phyloP scores from a whole-genome alignment of 2,888 invertebrate species.

The Odontocolon sp. region DNA sequence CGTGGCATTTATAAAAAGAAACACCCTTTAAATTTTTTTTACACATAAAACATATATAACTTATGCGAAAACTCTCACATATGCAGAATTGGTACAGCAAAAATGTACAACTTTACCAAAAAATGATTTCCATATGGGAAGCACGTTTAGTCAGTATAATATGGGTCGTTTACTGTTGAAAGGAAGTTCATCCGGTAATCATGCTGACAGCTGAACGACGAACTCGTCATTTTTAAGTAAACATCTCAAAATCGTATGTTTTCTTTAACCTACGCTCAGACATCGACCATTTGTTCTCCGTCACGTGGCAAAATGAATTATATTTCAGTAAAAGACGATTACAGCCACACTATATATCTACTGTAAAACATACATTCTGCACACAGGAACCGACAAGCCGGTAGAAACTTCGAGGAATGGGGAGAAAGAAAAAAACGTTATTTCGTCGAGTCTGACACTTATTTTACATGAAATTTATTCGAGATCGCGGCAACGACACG shows the following conservation, averaged over 20 bases:
- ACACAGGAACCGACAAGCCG: too few species aligned
- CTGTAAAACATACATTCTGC: too few species aligned
- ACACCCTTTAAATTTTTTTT: too few species aligned
- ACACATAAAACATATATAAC: too few species aligned
- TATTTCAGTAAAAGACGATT: constrained; percentile 3
- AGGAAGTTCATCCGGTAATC: constrained; percentile 35
- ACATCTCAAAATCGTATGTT: constrained; percentile 28
- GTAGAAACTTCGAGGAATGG: neutral
- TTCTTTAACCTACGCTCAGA: constrained; percentile 13
- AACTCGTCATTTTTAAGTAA: constrained; percentile 17
- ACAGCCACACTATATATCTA: too few species aligned
- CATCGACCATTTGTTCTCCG: neutral
- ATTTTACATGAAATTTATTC: constrained; percentile 55
- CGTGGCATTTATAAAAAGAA: too few species aligned
- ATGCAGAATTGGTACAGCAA: too few species aligned
- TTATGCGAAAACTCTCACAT: too few species aligned
- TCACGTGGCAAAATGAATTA: constrained; percentile 35
- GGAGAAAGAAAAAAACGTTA: neutral
- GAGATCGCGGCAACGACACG: constrained; percentile 53
- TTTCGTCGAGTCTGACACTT: constrained; percentile 52
- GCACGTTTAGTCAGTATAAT: too few species aligned
- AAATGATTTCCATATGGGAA: too few species aligned
- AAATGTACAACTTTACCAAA: too few species aligned
- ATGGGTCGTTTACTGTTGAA: neutral
- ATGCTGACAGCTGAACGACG: constrained; percentile 33